Conservation (phyloP, 2,113 vertebrate species). For the Lepus timidus region DNA sequence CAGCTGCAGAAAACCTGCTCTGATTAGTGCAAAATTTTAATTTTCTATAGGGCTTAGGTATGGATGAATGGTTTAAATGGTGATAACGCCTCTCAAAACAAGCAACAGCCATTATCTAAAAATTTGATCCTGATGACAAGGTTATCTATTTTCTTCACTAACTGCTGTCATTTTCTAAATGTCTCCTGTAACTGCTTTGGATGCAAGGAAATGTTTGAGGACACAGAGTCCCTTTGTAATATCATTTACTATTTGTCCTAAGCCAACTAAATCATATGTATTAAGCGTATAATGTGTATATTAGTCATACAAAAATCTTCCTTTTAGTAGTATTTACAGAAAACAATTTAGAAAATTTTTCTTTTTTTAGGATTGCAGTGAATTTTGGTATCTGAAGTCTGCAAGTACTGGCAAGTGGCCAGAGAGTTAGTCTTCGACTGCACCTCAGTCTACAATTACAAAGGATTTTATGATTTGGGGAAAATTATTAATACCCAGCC, state of each 20-base stretch:
- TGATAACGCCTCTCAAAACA: background rate
- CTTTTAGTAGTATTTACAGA: background rate
- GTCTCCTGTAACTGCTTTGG: background rate
- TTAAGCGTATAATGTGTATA: background rate
- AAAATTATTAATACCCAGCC: background rate
- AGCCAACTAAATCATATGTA: background rate
- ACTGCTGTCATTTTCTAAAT: conserved; percentile 60
- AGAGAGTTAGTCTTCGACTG: background rate
- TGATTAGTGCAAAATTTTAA: conserved; percentile 46
- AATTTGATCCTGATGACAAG: background rate
- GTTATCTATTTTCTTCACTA: conserved; percentile 66
- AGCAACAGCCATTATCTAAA: background rate
- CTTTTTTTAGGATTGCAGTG: background rate
- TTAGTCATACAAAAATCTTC: background rate
- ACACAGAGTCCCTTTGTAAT: conserved; percentile 39
- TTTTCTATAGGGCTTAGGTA: conserved; percentile 31
- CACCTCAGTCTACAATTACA: background rate
- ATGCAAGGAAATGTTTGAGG: conserved; percentile 36
- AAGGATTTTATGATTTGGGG: background rate
- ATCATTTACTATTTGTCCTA: conserved; percentile 17
- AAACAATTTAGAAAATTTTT: background rate
- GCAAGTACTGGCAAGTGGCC: background rate
- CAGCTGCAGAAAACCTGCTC: conserved; percentile 20
- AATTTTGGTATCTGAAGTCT: background rate
- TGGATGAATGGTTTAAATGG: conserved; percentile 45